Conservation (phyloP, 2,797 vertebrate species). For the Cynodonichthys magdalenae region DNA sequence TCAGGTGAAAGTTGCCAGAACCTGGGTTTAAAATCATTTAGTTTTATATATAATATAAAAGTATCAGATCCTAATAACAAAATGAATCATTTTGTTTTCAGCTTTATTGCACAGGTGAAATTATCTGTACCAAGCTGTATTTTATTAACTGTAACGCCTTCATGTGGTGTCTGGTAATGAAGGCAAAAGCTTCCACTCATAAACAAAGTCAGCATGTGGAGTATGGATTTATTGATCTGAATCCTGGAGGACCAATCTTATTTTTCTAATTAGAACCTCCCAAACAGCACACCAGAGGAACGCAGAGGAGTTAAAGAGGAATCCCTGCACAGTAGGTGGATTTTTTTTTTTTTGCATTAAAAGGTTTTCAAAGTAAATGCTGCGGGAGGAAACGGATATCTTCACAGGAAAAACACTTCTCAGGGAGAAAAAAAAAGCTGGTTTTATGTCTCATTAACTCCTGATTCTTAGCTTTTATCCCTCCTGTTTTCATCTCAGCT, state of each 20-base stretch:
- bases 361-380: slow-evolving; percentile 1
- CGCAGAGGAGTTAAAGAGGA: slow-evolving; percentile 9
- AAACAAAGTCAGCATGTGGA: slow-evolving; percentile 22
- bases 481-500: not conserved
- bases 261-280: slow-evolving; percentile 32
- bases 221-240: slow-evolving; percentile 48
- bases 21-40: no score
- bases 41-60: no score
- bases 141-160: not conserved
- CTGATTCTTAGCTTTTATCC: slow-evolving; percentile 14
- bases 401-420: slow-evolving; percentile 26
- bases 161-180: slow-evolving; percentile 13
- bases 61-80: no score
- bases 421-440: not conserved
- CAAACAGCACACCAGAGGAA: not conserved
- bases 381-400: slow-evolving; percentile 32
- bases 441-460: slow-evolving; percentile 25
- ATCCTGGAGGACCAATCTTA: slow-evolving; percentile 33
- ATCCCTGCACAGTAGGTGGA: slow-evolving; percentile 13
- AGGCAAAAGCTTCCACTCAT: slow-evolving; percentile 19
- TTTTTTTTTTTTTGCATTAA: slow-evolving; percentile 14
- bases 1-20: not conserved
- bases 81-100: no score
- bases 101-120: no score
- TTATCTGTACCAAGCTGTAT: not conserved